Percentiles rank a stretch among this genome's conserved stretches.
These are phyloP conservation scores for Labeo catla DNA, from an alignment of 2,113 vertebrate species.

Conservation along the genomic window DNA sequence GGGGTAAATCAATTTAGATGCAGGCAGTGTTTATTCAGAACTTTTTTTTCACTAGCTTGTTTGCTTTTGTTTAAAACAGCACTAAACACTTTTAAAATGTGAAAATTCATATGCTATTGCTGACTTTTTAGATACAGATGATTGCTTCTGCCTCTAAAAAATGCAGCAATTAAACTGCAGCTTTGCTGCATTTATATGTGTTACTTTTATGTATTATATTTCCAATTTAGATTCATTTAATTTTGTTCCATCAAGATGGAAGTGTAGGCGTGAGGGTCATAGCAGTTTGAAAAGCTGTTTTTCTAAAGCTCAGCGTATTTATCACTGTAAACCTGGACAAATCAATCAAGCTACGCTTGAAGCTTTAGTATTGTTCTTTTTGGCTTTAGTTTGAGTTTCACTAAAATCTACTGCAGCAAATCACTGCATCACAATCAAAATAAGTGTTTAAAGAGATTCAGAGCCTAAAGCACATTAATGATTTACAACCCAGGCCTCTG, in stretches of 20 bases:
- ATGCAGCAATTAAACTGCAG: neutral
- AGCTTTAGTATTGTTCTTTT: neutral
- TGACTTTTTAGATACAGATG: neutral
- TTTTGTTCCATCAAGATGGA: neutral
- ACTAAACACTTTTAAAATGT: neutral
- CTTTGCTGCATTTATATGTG: neutral
- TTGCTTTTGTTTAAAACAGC: neutral
- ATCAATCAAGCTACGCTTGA: neutral
- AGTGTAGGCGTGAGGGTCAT: neutral
- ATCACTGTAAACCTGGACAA: neutral
- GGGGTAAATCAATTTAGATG: slow-evolving; percentile 3
- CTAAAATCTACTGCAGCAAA: neutral
- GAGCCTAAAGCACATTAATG: slow-evolving; percentile 17
- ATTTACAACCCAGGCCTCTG: slow-evolving; percentile 4
- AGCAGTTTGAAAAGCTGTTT: neutral
- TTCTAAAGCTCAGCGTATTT: neutral
- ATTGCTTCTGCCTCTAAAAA: neutral
- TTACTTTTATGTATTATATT: slow-evolving; percentile 17
- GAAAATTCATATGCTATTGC: neutral
- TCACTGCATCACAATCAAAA: neutral
- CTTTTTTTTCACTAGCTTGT: neutral
- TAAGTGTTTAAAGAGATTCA: neutral
- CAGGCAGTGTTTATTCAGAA: neutral
- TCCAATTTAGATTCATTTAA: neutral
- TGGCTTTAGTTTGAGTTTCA: neutral